A percentile compares a stretch with the other conserved stretches of the same genome.
Evolutionary conservation across 1,140 invertebrate genomes (phyloP).

Genomic region (Zophobas morio): DNA sequence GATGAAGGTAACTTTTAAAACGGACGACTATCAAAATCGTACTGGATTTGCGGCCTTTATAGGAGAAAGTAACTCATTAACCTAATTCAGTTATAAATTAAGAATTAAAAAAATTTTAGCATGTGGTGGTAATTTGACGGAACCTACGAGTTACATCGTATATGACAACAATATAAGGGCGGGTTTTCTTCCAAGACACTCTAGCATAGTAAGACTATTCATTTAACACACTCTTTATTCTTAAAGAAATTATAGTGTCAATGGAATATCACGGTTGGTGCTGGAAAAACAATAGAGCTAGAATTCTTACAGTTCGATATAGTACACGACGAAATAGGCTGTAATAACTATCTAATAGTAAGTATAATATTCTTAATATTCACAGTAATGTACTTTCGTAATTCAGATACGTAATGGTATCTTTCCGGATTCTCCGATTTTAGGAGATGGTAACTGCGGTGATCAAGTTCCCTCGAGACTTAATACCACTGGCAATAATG

Average conservation of each 20-base stretch:
- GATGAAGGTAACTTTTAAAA: constrained; percentile 73
- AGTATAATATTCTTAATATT: constrained; percentile 47
- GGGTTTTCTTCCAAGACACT: neutral
- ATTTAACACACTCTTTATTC: neutral
- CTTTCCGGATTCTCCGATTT: constrained; percentile 77
- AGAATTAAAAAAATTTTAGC: constrained; percentile 35
- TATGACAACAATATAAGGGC: constrained; percentile 45
- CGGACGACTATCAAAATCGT: constrained; percentile 69
- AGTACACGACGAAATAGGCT: constrained; percentile 66
- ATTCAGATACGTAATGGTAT: constrained; percentile 82
- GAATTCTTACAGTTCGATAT: constrained; percentile 75
- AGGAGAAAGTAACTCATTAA: constrained; percentile 65
- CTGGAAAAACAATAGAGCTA: constrained; percentile 79
- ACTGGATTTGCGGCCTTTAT: constrained; percentile 74
- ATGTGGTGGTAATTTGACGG: constrained; percentile 52
- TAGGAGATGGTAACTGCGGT: constrained; percentile 82
- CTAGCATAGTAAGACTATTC: neutral
- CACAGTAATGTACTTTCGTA: constrained; percentile 51
- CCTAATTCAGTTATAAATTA: too few relatives aligned
- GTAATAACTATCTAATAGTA: constrained; percentile 78
- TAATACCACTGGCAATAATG: constrained; percentile 77
- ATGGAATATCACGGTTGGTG: constrained; percentile 81
- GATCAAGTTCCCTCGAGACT: constrained; percentile 68
- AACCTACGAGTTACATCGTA: constrained; percentile 54
- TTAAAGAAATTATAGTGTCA: constrained; percentile 70